A percentile compares a stretch with the other conserved stretches of the same genome.
Conservation (phyloP, 1,140 invertebrate genomes). For the Apis dorsata region DNA sequence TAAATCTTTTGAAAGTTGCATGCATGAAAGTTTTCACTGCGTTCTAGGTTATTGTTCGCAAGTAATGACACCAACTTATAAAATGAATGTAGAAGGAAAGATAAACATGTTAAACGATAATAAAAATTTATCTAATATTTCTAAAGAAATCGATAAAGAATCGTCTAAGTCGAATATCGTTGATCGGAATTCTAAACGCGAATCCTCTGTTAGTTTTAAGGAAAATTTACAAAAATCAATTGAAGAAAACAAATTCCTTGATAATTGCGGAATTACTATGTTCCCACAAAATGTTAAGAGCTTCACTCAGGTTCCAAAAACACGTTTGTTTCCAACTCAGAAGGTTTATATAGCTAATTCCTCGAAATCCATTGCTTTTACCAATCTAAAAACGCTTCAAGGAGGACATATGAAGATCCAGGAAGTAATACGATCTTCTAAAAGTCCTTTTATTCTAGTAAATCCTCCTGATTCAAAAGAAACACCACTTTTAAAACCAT, state of each 20-base stretch:
- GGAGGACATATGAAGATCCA: conserved; percentile 51
- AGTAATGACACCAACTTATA: conserved; percentile 58
- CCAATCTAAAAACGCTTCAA: conserved; percentile 31
- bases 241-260: conserved; percentile 20
- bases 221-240: conserved; percentile 21
- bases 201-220: not conserved
- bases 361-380: conserved; percentile 38
- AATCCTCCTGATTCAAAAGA: conserved; percentile 21
- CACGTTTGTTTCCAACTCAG: conserved; percentile 5
- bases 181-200: not conserved
- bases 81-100: conserved; percentile 52
- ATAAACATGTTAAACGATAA: conserved; percentile 1
- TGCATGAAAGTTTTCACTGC: conserved; percentile 70
- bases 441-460: conserved; percentile 54
- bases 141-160: not conserved
- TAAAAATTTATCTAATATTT: not conserved
- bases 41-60: conserved; percentile 68
- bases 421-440: conserved; percentile 32
- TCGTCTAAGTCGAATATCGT: not conserved
- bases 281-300: conserved; percentile 9
- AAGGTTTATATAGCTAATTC: conserved; percentile 44
- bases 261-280: conserved; percentile 18
- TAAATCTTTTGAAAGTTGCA: conserved; percentile 59
- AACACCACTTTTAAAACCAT: not conserved
- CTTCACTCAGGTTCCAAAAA: conserved; percentile 2